These are phyloP conservation scores for Protodeltote pygarga DNA, from an alignment of 2,888 invertebrate species.

Conservation along the genomic window DNA sequence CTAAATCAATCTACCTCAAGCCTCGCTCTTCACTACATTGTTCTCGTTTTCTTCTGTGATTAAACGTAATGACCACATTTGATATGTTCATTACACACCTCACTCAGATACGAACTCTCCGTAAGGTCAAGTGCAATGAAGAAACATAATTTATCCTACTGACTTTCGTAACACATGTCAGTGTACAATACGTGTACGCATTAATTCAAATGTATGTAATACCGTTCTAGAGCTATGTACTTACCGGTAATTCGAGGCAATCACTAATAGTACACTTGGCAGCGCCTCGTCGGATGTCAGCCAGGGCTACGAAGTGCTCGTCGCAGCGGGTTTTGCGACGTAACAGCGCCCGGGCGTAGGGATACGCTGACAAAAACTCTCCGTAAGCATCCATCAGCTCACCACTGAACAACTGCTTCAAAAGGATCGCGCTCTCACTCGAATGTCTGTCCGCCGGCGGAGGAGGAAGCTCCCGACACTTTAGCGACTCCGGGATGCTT, in stretches of 20 bases:
- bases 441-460: constrained; percentile 68
- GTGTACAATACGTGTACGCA: constrained; percentile 39
- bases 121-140: constrained; percentile 71
- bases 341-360: constrained; percentile 87
- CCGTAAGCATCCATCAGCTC: constrained; percentile 90
- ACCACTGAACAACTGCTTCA: constrained; percentile 88
- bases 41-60: constrained; percentile 73
- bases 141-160: constrained; percentile 59
- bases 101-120: constrained; percentile 51
- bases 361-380: constrained; percentile 88
- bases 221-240: constrained; percentile 62
- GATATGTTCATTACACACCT: constrained; percentile 70
- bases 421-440: constrained; percentile 78
- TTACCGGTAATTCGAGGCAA: constrained; percentile 90
- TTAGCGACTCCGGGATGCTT: constrained; percentile 71
- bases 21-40: constrained; percentile 67
- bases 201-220: constrained; percentile 46
- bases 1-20: constrained; percentile 74
- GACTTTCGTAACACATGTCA: constrained; percentile 57
- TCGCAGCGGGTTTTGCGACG: constrained; percentile 88
- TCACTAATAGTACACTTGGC: constrained; percentile 88
- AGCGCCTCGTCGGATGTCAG: constrained; percentile 89
- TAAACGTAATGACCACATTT: constrained; percentile 78
- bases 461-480: constrained; percentile 75
- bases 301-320: constrained; percentile 89